Evolutionary conservation across 2,113 vertebrate genomes (phyloP), one percentile per base, ranked within the genome.

Genomic region (Microcebus murinus): DNA sequence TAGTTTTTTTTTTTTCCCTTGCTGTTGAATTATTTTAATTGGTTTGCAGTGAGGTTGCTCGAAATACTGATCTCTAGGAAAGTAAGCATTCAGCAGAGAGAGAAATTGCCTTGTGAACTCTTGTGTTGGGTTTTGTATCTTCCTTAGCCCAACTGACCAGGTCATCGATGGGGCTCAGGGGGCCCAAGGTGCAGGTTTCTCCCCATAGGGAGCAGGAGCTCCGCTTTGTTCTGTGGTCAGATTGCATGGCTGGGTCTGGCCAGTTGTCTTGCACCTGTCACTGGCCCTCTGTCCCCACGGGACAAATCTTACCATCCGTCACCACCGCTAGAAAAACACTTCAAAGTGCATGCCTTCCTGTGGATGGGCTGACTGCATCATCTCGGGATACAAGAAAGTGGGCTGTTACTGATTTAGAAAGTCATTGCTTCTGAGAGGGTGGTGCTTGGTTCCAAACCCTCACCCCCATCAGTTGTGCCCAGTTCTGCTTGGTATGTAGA

Each of bases 221-320:
- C 67, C 4, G n/a, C 67, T 92, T 67, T 76, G 36, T 79, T 83
- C 63, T 80, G 34, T 89, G 79, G 95, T 94, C 73, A 92, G 82
- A 71, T 68, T 48, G 18, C 79, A 34, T 18, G 76, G 36, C 88
- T 76, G 48, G 25, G 18, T 81, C 36, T 52, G 68, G 55, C 55
- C 94, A 94, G 88, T 91, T 96, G 77, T 80, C 93, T 73, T 48
- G 73, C 93, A 95, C 80, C 97, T 97, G 96, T 94, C 45, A 6
- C 83, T 81, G 70, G 52, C 52, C 34, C 7, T 67, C 74, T 65
- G 0, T 93, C 50, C 89, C 93, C 50, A 36, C 0, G 9, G 57
- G 89, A 84, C 79, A 84, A n/a, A 63, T 76, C 63, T 87, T 20
- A 63, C 15, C 48, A 11, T 83, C 82, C 90, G 45, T 93, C 91